Evolutionary conservation across 2,888 invertebrate genomes (phyloP).

Genomic region (Diaphora mendica): DNA sequence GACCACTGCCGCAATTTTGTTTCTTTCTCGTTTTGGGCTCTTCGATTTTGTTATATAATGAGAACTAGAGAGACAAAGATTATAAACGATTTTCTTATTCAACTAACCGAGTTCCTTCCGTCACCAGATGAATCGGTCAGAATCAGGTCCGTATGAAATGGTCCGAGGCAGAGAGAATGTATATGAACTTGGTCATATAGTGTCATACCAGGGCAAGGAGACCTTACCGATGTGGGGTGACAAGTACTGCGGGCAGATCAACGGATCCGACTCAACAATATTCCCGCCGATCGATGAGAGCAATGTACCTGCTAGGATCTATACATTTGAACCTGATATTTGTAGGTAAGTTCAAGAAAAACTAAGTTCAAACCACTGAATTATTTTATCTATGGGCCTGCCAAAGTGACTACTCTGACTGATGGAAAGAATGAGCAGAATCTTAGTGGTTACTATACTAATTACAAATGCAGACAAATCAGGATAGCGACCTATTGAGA

Average conservation of each 20-base stretch:
- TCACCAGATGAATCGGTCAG: slow-evolving; percentile 82
- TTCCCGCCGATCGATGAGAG: slow-evolving; percentile 81
- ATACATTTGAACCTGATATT: slow-evolving; percentile 84
- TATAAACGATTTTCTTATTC: too few relatives aligned
- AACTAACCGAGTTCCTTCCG: not conserved
- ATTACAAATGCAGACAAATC: too few relatives aligned
- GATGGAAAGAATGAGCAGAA: too few relatives aligned
- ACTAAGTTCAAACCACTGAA: too few relatives aligned
- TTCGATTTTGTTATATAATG: too few relatives aligned
- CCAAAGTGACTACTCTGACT: too few relatives aligned
- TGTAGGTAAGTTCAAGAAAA: slow-evolving; percentile 86
- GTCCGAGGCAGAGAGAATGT: slow-evolving; percentile 83
- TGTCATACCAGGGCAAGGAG: slow-evolving; percentile 74
- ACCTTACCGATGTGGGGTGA: slow-evolving; percentile 72
- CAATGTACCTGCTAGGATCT: slow-evolving; percentile 69
- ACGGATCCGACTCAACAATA: slow-evolving; percentile 85
- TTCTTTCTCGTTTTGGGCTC: too few relatives aligned
- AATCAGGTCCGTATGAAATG: slow-evolving; percentile 85
- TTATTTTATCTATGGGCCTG: too few relatives aligned
- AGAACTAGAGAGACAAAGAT: too few relatives aligned
- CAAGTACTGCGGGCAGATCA: slow-evolving; percentile 82
- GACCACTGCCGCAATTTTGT: too few relatives aligned
- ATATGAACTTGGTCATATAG: slow-evolving; percentile 79
- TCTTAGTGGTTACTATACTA: too few relatives aligned
- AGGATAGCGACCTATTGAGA: too few relatives aligned